Base-by-base conservation (phyloP, 2,888 invertebrate genomes). In the Callyntrura sp. region DNA sequence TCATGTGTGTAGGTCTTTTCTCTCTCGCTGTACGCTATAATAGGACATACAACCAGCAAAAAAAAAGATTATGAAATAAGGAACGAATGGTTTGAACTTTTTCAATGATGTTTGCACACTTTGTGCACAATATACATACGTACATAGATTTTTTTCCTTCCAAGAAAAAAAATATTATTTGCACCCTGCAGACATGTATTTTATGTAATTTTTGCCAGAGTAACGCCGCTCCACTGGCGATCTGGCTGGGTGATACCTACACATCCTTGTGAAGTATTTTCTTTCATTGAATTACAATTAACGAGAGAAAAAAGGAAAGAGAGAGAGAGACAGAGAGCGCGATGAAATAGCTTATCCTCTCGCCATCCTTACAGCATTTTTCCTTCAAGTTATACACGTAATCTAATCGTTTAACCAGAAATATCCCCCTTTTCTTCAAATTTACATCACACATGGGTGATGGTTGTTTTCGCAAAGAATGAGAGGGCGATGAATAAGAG, bases 281-380 rank as follows among this genome's bases (percentile, higher is more conserved):
- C 76, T 25, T 76, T 86, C 86, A 86, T 86, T 86, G 86, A 86
- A 70, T 82, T 48, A 23, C 70, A 88, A 88, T 88, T 88, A 82
- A 62, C 60, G 55, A 57, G 14, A 17, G n/a, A 55, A 78, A 28
- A 51, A 48, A 48, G 4, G 23, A 73, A 2, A 8, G 4, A 28
- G 35, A 6, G 23, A 65, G 65, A 6, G 23, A 25, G 65, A 14
- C 55, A 3, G 73, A 73, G 28, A 43, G 43, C 12, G n/a, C 35
- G 43, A 70, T 45, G 70, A 43, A 70, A n/a, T 8, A 17, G 70
- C 70, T 70, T 23, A n/a, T 51, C 51, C 14, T 25, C 45, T 60
- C n/a, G 60, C 20, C 60, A 9, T 60, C 60, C 20, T 60, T 9
- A 73, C 73, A 45, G 45, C 48, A 25, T 76, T 48, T 48, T 76